Conservation (phyloP, 2,113 vertebrate species). For the Apteryx mantelli region DNA sequence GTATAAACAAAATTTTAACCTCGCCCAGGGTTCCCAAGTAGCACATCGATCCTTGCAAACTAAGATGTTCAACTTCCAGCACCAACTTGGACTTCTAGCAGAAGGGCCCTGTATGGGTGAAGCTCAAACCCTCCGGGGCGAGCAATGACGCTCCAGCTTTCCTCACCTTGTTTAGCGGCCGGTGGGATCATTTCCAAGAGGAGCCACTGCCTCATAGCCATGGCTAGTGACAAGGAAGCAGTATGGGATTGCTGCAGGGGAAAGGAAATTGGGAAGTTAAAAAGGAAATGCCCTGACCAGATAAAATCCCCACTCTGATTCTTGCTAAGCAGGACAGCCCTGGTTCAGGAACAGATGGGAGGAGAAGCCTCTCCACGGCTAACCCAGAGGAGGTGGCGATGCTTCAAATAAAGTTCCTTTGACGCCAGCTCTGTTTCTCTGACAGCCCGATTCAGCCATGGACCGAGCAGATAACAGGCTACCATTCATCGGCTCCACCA, state of each 20-base stretch:
- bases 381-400: constrained; percentile 3
- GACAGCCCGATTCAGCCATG: constrained; percentile 21
- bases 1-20: not conserved
- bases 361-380: not conserved
- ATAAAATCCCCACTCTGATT: not conserved
- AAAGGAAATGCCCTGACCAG: constrained; percentile 3
- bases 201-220: not conserved
- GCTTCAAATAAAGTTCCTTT: constrained; percentile 35
- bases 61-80: not conserved
- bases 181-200: not conserved
- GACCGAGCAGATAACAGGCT: constrained; percentile 3
- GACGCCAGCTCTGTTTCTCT: constrained; percentile 21
- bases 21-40: not conserved
- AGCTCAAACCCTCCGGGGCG: not conserved
- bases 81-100: not conserved
- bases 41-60: not conserved
- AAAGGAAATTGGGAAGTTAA: not conserved
- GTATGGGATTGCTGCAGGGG: not conserved
- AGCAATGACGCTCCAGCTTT: not conserved
- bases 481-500: constrained; percentile 49
- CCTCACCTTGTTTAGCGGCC: not conserved
- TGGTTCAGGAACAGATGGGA: constrained; percentile 20
- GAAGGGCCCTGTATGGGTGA: not conserved
- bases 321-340: not conserved
- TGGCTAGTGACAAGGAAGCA: not conserved